Base-by-base conservation (phyloP, 2,888 invertebrate species). In the Synanthedon tipuliformis region DNA sequence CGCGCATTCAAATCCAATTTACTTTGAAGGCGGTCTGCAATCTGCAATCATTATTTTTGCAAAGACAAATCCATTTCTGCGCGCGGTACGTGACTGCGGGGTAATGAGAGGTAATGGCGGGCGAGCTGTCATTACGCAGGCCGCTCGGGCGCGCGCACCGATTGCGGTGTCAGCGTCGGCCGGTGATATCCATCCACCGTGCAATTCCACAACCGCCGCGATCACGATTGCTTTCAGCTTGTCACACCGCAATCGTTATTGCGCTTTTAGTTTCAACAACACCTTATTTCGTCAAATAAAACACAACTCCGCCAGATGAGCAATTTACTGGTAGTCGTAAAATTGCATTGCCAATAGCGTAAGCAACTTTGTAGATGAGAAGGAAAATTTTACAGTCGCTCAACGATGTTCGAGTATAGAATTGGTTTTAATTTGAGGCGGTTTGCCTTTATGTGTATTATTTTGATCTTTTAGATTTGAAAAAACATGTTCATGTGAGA, bases 51-150 rank as follows among this genome's bases (percentile, higher is more conserved):
- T 86, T 84, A 85, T 83, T 84, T 82, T 81, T 78, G 84, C 83
- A 85, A 81, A 87, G 86, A 86, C 85, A 86, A 85, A 85, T 87
- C 87, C 84, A 84, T 85, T 85, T 81, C 81, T 77, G 79, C 74
- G 69, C 64, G 77, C 73, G 72, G 77, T 85, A 87, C 86, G 86
- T 87, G 87, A 84, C 84, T 80, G 78, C 63, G 70, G 69, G 70
- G 80, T 85, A 85, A 86, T 87, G 80, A 82, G 82, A 74, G 75
- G 69, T 86, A 86, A 87, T 86, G 75, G 79, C 75, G 70, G 71
- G 58, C 54, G 72, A 63, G 78, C 77, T 75, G 83, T 81, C 81
- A 87, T 87, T 87, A 85, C 73, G 64, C 63, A 63, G 68, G 59
- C 57, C 64, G 61, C 61, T 59, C 65, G 59, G 57, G 66, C 69